phyloP scores from a whole-genome alignment of 2,888 invertebrate species.

The Carpatolechia fugitivella region DNA sequence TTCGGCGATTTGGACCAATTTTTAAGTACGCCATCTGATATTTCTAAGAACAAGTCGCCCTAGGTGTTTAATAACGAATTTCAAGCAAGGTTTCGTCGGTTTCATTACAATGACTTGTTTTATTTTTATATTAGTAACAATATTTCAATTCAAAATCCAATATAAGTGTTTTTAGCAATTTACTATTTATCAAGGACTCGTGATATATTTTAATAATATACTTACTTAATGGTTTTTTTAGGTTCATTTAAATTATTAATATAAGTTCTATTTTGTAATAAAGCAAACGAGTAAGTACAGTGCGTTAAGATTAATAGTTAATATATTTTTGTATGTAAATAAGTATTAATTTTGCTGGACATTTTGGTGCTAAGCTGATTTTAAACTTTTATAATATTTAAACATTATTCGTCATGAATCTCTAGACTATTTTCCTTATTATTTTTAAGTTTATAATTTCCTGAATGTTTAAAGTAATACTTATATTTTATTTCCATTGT shows the following conservation, averaged over 20 bases:
- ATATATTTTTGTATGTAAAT: slow-evolving; percentile 6
- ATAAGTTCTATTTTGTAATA: too few species aligned
- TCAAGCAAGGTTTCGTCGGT: too few species aligned
- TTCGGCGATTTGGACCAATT: too few species aligned
- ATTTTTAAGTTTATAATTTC: not conserved
- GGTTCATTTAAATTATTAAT: too few species aligned
- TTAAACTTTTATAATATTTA: not conserved
- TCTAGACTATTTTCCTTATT: not conserved
- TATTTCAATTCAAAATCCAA: not conserved
- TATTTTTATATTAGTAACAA: not conserved
- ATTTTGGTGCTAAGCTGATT: slow-evolving; percentile 10
- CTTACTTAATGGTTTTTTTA: not conserved
- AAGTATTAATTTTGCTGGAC: slow-evolving; percentile 11
- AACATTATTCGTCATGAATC: not conserved
- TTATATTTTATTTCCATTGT: not conserved
- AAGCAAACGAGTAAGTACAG: not conserved
- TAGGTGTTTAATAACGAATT: too few species aligned
- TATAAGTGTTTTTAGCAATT: not conserved
- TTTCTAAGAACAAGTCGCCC: too few species aligned
- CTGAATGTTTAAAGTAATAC: not conserved
- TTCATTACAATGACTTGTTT: too few species aligned
- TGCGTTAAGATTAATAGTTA: not conserved
- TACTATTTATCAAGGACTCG: not conserved
- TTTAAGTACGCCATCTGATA: too few species aligned
- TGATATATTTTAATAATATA: not conserved